Evolutionary conservation across 2,113 vertebrate genomes (phyloP).

Genomic region (Lipotes vexillifer): DNA sequence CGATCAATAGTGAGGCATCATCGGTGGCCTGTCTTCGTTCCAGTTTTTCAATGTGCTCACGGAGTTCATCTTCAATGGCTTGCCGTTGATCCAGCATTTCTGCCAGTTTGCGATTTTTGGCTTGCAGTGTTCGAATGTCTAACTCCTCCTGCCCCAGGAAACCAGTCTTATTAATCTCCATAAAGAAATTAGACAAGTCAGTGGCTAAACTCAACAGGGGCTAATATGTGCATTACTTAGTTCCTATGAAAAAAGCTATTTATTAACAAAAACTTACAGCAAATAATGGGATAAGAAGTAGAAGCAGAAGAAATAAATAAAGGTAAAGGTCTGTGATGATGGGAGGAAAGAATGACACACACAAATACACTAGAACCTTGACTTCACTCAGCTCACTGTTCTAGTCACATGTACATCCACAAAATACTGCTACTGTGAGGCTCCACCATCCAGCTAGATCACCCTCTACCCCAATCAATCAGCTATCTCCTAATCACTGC

Average conservation of each 20-base stretch:
- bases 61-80: conserved; percentile 95
- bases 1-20: conserved; percentile 94
- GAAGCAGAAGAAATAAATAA: neutral
- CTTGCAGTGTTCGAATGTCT: conserved; percentile 94
- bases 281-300: neutral
- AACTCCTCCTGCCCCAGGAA: conserved; percentile 90
- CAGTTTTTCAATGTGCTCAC: conserved; percentile 93
- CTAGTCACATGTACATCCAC: neutral
- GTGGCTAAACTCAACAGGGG: neutral
- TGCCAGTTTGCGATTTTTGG: conserved; percentile 94
- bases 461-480: neutral
- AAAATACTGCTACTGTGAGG: neutral
- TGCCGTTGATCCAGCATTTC: conserved; percentile 94
- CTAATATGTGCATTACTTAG: neutral
- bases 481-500: neutral
- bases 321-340: neutral
- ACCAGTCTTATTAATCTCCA: conserved; percentile 42
- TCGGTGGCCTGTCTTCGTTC: conserved; percentile 96
- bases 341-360: neutral
- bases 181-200: conserved; percentile 4
- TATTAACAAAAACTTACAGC: neutral
- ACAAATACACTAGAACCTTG: neutral
- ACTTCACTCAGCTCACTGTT: neutral
- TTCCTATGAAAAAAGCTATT: conserved; percentile 12
- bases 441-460: neutral